Base-by-base conservation (phyloP, 2,113 vertebrate species). In the Cairina moschata region DNA sequence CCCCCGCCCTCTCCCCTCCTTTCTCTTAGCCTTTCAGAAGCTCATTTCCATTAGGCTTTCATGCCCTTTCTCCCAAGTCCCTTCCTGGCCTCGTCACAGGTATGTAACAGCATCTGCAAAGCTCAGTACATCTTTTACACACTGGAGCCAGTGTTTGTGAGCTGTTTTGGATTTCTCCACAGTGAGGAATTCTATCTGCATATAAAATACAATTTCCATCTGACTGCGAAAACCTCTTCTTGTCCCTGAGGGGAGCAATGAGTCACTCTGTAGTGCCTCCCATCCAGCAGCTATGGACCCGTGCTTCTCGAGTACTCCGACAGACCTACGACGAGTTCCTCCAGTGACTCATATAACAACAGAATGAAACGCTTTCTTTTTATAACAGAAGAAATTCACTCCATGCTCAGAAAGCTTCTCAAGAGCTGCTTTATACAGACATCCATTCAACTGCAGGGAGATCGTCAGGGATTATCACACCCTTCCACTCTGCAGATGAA, bases 121-220 rank as follows among this genome's bases (percentile, higher is more conserved):
- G 16, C 58, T 90, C 69, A 17, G 22, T 40, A 22, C 28, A 46
- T 60, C 48, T 82, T 65, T 63, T 46, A 8, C 12, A 20, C 21
- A 11, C 20, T 4, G 5, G 17, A 75, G 14, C 7, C 1, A 0
- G 28, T 58, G 34, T 44, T 66, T 40, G 32, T 6, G 42, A 90
- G 66, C 23, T 79, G 38, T 54, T 90, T 76, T 2, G 13, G 69
- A 58, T 46, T 82, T 81, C 83, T 89, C 77, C 62, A 73, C 32
- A 1, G 1, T 8, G 21, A 63, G 94, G 18, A 2, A 6, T 31
- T 59, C 48, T 94, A 17, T 69, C 66, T 84, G 80, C 76, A 68
- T 23, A 75, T 23, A 84, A 92, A 96, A 87, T 62, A 63, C 3
- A 16, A 93, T 94, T 93, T 95, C 76, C 66, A 46, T 58, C 50